Evolutionary conservation across 2,797 vertebrate species (phyloP).

Genomic region (Emys orbicularis): DNA sequence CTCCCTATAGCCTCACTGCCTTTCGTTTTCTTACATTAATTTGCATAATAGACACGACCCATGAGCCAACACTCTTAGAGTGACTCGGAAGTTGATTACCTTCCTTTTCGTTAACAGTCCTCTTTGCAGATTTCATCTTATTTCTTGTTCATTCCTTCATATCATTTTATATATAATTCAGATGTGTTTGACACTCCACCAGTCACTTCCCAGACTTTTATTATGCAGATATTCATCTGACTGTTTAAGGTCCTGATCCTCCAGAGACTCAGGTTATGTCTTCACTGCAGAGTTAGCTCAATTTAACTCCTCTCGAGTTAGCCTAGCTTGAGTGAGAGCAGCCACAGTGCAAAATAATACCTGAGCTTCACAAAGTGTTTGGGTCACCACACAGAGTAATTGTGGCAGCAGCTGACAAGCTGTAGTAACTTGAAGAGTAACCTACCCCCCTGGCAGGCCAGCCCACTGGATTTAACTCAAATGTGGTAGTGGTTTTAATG

Average conservation of each 20-base stretch:
- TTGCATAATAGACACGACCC: neutral
- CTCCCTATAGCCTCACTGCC: neutral
- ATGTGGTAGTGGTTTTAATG: neutral
- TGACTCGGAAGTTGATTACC: neutral
- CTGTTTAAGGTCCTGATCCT: neutral
- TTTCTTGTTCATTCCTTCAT: neutral
- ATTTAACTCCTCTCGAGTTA: neutral
- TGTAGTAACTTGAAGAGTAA: neutral
- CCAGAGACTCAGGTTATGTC: neutral
- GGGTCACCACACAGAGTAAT: neutral
- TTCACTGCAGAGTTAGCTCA: rapidly evolving
- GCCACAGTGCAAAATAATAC: neutral
- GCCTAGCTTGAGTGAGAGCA: neutral
- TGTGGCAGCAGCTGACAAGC: rapidly evolving
- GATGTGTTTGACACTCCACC: neutral
- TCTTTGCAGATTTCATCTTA: neutral
- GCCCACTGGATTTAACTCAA: neutral
- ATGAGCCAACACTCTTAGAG: neutral
- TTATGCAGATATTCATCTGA: neutral
- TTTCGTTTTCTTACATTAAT: neutral
- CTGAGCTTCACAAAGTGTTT: neutral
- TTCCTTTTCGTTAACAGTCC: neutral
- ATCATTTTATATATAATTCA: neutral
- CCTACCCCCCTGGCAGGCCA: rapidly evolving
- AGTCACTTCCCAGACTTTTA: neutral